Evolutionary conservation across 2,113 vertebrate genomes (phyloP).

Genomic region (Montifringilla adamsi): DNA sequence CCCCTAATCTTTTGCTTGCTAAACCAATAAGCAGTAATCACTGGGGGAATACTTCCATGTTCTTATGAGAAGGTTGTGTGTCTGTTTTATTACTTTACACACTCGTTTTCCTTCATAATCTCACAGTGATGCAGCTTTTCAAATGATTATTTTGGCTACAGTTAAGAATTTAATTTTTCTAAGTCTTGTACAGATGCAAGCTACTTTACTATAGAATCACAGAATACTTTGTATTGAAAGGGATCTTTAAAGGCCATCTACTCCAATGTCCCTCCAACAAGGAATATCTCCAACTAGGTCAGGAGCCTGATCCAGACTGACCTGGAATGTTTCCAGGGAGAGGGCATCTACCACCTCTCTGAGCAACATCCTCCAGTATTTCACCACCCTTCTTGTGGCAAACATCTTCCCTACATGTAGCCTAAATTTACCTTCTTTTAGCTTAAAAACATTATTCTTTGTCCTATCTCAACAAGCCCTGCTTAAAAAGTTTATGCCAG

Average conservation of each 20-base stretch:
- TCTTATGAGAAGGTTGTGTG: not conserved
- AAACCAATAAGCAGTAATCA: not conserved
- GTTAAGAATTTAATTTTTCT: not conserved
- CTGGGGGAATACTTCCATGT: not conserved
- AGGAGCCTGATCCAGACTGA: accelerated
- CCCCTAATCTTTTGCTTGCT: not conserved
- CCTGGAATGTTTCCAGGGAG: not conserved
- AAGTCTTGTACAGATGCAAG: not conserved
- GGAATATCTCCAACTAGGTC: not conserved
- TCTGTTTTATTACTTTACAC: not conserved
- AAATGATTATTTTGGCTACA: not conserved
- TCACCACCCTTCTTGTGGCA: not conserved
- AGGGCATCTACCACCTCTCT: not conserved
- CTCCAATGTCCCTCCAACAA: not conserved
- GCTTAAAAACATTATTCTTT: not conserved
- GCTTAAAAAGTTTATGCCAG: not conserved
- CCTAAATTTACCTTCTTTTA: not conserved
- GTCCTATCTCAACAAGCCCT: not conserved
- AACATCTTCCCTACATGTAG: not conserved
- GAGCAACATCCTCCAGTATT: not conserved
- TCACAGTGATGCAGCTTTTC: not conserved
- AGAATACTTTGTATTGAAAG: not conserved
- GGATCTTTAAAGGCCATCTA: not conserved
- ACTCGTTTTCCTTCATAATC: not conserved
- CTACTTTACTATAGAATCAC: not conserved